phyloP scores from a whole-genome alignment of 2,113 vertebrate species.

The Laterallus jamaicensis region DNA sequence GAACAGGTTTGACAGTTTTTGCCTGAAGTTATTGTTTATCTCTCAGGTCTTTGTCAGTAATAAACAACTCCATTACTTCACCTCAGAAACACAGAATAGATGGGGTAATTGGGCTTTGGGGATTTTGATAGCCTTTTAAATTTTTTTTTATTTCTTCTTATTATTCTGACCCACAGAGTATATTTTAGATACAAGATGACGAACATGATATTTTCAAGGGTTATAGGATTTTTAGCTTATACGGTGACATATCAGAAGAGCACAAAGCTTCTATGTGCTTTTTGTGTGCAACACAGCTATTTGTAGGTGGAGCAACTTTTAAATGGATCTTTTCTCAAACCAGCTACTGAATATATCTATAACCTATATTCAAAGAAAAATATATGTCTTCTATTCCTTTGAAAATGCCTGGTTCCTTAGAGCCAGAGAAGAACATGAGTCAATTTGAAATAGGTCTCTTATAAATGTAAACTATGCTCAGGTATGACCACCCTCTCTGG shows the following conservation, averaged over 20 bases:
- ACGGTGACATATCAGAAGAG: not conserved
- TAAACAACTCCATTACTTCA: not conserved
- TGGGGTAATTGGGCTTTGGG: not conserved
- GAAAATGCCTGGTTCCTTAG: not conserved
- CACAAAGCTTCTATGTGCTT: not conserved
- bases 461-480: not conserved
- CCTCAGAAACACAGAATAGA: not conserved
- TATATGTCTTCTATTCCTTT: not conserved
- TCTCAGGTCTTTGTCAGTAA: not conserved
- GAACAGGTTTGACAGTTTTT: not conserved
- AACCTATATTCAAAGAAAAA: not conserved
- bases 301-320: not conserved
- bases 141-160: not conserved
- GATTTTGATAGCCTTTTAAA: not conserved
- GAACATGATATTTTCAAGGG: not conserved
- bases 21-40: not conserved
- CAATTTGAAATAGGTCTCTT: not conserved
- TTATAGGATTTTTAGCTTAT: not conserved
- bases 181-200: not conserved
- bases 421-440: rapidly evolving
- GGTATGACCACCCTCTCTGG: not conserved
- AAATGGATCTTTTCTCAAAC: not conserved
- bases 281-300: not conserved
- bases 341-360: not conserved
- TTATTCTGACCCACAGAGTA: not conserved